These are phyloP conservation scores for Cydia strobilella DNA, from an alignment of 1,140 invertebrate genomes.

Conservation along the genomic window DNA sequence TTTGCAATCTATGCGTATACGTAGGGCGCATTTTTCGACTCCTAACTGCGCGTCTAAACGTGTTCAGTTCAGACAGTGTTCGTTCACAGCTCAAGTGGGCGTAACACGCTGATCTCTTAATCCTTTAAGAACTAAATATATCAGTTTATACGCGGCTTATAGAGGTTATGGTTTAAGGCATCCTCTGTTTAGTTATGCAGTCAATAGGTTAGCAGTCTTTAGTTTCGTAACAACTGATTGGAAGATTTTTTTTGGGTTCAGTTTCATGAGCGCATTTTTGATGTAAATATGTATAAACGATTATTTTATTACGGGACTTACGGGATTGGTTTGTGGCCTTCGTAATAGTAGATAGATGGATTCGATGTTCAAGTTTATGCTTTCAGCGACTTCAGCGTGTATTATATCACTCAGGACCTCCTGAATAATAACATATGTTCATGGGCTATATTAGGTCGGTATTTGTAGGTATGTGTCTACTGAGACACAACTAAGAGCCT, in stretches of 20 bases:
- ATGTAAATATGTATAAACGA: too few species aligned
- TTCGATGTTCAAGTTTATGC: background rate
- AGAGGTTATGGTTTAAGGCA: background rate
- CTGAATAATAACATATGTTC: too few species aligned
- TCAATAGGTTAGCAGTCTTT: background rate
- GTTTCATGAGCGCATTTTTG: too few species aligned
- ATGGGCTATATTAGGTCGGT: too few species aligned
- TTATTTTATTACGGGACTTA: background rate
- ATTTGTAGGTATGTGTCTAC: too few species aligned
- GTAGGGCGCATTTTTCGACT: background rate
- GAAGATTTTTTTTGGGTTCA: too few species aligned
- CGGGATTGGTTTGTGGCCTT: background rate
- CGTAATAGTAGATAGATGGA: background rate
- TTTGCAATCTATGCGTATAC: too few species aligned
- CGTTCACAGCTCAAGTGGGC: background rate
- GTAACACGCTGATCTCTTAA: conserved; percentile 4
- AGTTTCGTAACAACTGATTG: too few species aligned
- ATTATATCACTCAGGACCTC: too few species aligned
- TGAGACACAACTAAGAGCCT: too few species aligned
- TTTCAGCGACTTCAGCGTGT: too few species aligned
- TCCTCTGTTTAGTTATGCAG: background rate
- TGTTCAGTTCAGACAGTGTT: background rate
- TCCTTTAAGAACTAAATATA: background rate
- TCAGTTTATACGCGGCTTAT: background rate
- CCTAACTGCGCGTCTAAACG: background rate